Percentiles rank a stretch among this genome's conserved stretches.
Evolutionary conservation across 2,888 invertebrate species (phyloP).

Genomic region (Melangyna quadrimaculata): DNA sequence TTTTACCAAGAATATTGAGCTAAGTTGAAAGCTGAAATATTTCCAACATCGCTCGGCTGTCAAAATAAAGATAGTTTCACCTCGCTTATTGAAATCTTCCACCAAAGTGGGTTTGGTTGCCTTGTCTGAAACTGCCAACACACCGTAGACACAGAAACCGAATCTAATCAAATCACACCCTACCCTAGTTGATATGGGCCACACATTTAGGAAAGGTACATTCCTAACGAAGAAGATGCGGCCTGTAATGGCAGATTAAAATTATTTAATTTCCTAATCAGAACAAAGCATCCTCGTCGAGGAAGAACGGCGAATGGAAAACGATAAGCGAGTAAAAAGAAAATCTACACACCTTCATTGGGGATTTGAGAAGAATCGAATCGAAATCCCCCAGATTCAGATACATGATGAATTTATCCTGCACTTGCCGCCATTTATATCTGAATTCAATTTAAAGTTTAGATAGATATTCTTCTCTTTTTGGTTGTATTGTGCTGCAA

Average conservation of each 20-base stretch:
- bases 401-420: not conserved
- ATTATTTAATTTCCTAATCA: slow-evolving; percentile 72
- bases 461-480: slow-evolving; percentile 53
- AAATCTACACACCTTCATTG: slow-evolving; percentile 47
- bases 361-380: not conserved
- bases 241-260: slow-evolving; percentile 70
- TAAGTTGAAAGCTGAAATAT: slow-evolving; percentile 3
- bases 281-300: slow-evolving; percentile 16
- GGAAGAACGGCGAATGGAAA: not conserved
- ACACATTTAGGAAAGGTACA: not conserved
- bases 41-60: slow-evolving; percentile 38
- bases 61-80: slow-evolving; percentile 69
- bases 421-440: slow-evolving; percentile 29
- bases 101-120: not conserved
- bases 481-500: slow-evolving; percentile 44
- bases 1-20: slow-evolving; percentile 18
- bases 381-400: not conserved
- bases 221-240: slow-evolving; percentile 54
- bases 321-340: slow-evolving; percentile 1
- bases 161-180: slow-evolving; percentile 45
- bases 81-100: slow-evolving; percentile 18
- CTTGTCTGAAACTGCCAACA: not conserved
- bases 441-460: slow-evolving; percentile 71
- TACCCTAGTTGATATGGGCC: not conserved
- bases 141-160: slow-evolving; percentile 35